Evolutionary conservation across 2,888 invertebrate genomes (phyloP).

Genomic region (Coleophora flavipennella): DNA sequence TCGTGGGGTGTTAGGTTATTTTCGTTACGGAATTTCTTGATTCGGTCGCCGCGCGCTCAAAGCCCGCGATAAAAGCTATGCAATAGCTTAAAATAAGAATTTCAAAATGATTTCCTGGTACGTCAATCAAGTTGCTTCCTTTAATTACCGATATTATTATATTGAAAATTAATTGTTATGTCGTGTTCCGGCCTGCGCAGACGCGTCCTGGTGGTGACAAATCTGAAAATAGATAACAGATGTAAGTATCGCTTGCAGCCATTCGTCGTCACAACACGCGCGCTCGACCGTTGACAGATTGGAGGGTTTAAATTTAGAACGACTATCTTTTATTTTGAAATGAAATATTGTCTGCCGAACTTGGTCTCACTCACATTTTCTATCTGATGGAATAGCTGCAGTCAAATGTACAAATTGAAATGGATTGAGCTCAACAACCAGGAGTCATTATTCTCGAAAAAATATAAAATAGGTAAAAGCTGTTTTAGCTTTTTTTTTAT

Average conservation of each 20-base stretch:
- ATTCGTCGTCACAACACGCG: constrained; percentile 65
- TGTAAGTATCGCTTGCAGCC: constrained; percentile 58
- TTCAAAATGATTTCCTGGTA: constrained; percentile 12
- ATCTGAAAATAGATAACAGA: constrained; percentile 66
- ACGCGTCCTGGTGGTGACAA: constrained; percentile 51
- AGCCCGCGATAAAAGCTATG: too few species aligned
- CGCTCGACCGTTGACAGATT: constrained; percentile 69
- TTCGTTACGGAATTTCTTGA: too few species aligned
- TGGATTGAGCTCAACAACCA: neutral
- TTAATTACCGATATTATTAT: constrained; percentile 5
- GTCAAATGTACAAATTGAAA: constrained; percentile 7
- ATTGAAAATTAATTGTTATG: constrained; percentile 47
- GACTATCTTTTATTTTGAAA: constrained; percentile 59
- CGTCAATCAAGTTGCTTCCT: constrained; percentile 13
- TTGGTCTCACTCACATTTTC: constrained; percentile 19
- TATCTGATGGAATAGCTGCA: constrained; percentile 5
- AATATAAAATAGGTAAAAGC: too few species aligned
- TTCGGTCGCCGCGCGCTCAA: too few species aligned
- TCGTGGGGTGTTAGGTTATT: too few species aligned
- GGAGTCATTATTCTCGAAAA: too few species aligned
- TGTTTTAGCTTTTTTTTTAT: too few species aligned
- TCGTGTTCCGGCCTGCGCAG: constrained; percentile 41
- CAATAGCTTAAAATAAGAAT: too few species aligned
- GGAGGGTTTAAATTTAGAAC: constrained; percentile 64
- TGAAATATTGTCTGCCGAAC: constrained; percentile 60